Evolutionary conservation across 2,888 invertebrate species (phyloP).

Genomic region (Tethea ocularis): DNA sequence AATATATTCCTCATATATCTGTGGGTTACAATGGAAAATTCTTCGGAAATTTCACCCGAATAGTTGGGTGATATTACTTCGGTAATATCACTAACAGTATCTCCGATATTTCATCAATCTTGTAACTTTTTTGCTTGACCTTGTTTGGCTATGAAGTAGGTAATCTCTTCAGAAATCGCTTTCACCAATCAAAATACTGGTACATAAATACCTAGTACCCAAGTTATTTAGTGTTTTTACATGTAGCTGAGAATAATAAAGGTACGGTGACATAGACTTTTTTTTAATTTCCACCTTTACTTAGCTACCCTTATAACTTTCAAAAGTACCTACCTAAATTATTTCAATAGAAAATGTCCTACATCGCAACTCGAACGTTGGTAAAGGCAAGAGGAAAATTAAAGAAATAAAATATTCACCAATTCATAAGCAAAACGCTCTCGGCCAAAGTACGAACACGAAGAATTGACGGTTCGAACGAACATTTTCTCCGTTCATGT

Average conservation of each 20-base stretch:
- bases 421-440: neutral
- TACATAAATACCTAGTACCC: neutral
- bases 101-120: slow-evolving; percentile 3
- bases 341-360: neutral
- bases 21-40: neutral
- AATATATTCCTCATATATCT: neutral
- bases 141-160: neutral
- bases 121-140: neutral
- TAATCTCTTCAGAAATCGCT: neutral
- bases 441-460: neutral
- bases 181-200: neutral
- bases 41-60: neutral
- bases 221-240: no score
- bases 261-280: no score
- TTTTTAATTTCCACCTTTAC: no score
- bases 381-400: neutral
- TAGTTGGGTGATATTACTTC: neutral
- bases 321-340: neutral
- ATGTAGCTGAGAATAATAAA: no score
- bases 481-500: neutral
- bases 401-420: neutral
- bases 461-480: no score
- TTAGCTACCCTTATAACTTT: no score
- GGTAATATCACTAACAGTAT: neutral
- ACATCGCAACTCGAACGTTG: neutral